phyloP scores from a whole-genome alignment of 2,113 vertebrate species.

The Tupaia chinensis region DNA sequence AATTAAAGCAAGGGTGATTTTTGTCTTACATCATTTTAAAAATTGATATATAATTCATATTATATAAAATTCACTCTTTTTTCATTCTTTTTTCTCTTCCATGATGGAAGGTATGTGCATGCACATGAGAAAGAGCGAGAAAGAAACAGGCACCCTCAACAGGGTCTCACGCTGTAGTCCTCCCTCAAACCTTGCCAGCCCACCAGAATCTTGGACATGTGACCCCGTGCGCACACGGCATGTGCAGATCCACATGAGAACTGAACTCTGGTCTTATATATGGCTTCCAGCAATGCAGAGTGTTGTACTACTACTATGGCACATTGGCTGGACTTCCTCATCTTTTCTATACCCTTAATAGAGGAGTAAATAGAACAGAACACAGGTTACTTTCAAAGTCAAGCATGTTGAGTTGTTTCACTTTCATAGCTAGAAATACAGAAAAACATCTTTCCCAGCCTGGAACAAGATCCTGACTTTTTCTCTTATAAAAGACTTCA shows the following conservation, averaged over 20 bases:
- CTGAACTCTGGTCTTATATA: too few relatives aligned
- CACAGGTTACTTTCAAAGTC: not conserved
- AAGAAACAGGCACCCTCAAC: too few relatives aligned
- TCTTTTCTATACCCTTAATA: not conserved
- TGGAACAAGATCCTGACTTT: not conserved
- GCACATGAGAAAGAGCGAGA: too few relatives aligned
- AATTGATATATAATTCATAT: not conserved
- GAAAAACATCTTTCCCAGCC: not conserved
- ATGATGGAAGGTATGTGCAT: too few relatives aligned
- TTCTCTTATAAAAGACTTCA: not conserved
- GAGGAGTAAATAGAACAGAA: too few relatives aligned
- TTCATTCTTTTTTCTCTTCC: too few relatives aligned
- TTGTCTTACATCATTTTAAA: not conserved
- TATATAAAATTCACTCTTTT: not conserved
- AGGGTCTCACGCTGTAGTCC: too few relatives aligned
- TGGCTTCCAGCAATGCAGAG: too few relatives aligned
- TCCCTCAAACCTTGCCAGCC: too few relatives aligned
- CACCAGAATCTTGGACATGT: too few relatives aligned
- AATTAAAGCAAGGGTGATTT: not conserved
- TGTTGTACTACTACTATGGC: not conserved
- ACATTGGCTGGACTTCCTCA: not conserved
- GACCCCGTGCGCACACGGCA: too few relatives aligned
- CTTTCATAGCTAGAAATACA: not conserved
- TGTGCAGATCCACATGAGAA: too few relatives aligned
- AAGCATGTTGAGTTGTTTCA: not conserved